phyloP scores from a whole-genome alignment of 1,140 invertebrate genomes.

The Lasioglossum baleicum region DNA sequence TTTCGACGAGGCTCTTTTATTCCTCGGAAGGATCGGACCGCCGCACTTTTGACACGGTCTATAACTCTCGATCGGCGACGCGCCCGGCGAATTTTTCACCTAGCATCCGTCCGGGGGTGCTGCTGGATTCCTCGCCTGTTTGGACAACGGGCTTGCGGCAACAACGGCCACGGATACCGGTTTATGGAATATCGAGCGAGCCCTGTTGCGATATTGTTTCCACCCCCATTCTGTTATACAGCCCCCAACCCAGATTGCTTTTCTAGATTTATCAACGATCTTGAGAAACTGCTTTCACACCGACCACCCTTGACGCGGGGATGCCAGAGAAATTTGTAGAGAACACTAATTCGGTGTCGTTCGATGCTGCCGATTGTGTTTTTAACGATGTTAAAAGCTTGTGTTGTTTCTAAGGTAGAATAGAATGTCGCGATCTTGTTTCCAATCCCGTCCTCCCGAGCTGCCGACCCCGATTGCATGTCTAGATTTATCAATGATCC shows the following conservation, averaged over 20 bases:
- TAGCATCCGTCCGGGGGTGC: not conserved
- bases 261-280: not conserved
- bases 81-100: not conserved
- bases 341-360: too few relatives aligned
- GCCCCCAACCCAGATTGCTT: not conserved
- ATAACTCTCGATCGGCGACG: constrained; percentile 21
- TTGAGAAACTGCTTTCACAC: not conserved
- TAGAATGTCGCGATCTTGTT: too few relatives aligned
- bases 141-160: not conserved
- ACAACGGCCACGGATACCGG: not conserved
- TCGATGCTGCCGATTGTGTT: too few relatives aligned
- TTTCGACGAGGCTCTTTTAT: constrained; percentile 1
- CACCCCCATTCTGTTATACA: not conserved
- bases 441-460: too few relatives aligned
- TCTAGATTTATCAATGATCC: too few relatives aligned
- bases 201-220: not conserved
- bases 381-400: too few relatives aligned
- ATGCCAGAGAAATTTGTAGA: too few relatives aligned
- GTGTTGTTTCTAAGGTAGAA: too few relatives aligned
- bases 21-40: constrained; percentile 10
- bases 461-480: too few relatives aligned
- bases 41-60: not conserved
- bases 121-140: not conserved
- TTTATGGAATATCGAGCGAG: constrained; percentile 14
- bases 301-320: not conserved